Conservation (phyloP, 2,797 vertebrate genomes). For the Neosilurus mollespiculum region DNA sequence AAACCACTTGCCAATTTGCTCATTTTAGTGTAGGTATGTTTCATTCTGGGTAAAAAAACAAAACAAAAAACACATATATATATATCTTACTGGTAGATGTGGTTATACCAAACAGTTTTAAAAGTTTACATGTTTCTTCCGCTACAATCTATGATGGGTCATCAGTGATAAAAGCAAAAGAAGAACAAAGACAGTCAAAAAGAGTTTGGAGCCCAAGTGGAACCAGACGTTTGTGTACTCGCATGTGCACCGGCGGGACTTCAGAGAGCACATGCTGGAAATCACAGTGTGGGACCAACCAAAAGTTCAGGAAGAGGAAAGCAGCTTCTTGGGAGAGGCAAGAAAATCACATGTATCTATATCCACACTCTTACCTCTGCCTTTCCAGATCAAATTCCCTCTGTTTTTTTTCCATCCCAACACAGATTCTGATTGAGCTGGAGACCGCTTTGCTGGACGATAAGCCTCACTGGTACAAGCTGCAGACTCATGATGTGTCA, state of each 20-base stretch:
- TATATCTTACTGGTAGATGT: background rate
- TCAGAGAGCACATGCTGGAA: constrained; percentile 89
- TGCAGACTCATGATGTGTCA: constrained; percentile 95
- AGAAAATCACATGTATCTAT: constrained; percentile 7
- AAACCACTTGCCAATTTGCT: background rate
- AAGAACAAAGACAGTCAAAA: constrained; percentile 90
- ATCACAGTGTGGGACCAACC: constrained; percentile 90
- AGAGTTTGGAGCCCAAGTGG: constrained; percentile 87
- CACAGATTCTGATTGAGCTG: constrained; percentile 94
- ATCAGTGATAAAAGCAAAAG: constrained; percentile 87
- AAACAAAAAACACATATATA: too few relatives aligned
- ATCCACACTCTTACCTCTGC: background rate
- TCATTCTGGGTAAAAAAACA: background rate
- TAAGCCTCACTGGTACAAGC: constrained; percentile 97
- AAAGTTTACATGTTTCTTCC: background rate
- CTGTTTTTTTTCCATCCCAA: constrained; percentile 7
- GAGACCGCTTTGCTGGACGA: constrained; percentile 98
- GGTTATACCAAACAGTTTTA: too few relatives aligned
- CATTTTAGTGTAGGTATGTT: background rate
- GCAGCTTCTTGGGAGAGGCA: constrained; percentile 87
- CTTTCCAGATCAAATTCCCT: background rate
- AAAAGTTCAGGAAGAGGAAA: constrained; percentile 85
- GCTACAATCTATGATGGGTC: background rate
- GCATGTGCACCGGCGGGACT: constrained; percentile 86
- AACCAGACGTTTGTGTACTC: constrained; percentile 90